Percentiles rank a stretch among this genome's conserved stretches.
These are phyloP conservation scores for Agapornis canus DNA, from an alignment of 2,797 vertebrate species.

Conservation along the genomic window DNA sequence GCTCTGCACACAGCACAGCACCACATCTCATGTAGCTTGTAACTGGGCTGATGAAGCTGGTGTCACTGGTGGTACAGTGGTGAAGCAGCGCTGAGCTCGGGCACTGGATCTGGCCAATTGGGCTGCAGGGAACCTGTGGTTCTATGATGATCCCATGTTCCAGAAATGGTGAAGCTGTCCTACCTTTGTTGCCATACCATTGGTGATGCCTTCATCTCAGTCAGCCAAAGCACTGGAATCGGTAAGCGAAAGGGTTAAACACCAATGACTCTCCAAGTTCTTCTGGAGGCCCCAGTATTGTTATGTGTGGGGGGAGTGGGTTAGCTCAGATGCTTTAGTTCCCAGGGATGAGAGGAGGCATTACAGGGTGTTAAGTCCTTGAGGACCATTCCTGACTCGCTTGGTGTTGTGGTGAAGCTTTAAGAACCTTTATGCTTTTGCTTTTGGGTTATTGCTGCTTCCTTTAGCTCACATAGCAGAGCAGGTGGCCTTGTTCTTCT, in stretches of 20 bases:
- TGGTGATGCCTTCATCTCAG: background rate
- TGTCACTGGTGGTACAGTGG: background rate
- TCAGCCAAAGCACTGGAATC: background rate
- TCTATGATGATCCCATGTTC: background rate
- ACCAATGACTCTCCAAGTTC: background rate
- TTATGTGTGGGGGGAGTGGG: background rate
- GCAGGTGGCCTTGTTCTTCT: conserved; percentile 38
- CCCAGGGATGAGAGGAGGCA: background rate
- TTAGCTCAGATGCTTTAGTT: background rate
- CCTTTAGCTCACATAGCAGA: background rate
- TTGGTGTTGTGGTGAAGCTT: background rate
- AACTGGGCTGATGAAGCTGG: background rate
- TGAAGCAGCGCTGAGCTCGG: background rate
- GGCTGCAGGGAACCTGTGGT: background rate
- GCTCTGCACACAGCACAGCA: fast-evolving
- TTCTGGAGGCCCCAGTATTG: background rate
- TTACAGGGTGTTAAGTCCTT: background rate
- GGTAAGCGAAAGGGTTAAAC: background rate
- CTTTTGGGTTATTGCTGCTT: background rate
- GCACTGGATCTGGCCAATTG: background rate
- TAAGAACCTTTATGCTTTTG: background rate
- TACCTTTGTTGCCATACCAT: fast-evolving
- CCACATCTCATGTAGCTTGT: fast-evolving
- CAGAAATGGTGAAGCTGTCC: background rate
- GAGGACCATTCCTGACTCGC: background rate